These are phyloP conservation scores for Idaea straminata DNA, from an alignment of 2,888 invertebrate genomes.

Conservation along the genomic window DNA sequence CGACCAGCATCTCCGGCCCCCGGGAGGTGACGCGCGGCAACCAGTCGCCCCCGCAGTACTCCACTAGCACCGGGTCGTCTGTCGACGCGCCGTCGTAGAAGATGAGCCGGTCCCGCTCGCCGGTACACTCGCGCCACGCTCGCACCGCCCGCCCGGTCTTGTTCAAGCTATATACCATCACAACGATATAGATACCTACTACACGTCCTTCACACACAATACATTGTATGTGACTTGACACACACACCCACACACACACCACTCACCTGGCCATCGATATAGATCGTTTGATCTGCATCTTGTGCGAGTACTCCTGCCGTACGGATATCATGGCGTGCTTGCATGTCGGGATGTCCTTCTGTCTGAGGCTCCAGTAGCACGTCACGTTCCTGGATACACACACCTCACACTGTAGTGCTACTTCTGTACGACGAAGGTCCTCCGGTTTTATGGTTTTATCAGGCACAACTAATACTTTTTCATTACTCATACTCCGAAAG, in stretches of 20 bases:
- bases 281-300: slow-evolving; percentile 85
- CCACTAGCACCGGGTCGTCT: slow-evolving; percentile 90
- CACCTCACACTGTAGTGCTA: not conserved
- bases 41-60: slow-evolving; percentile 94
- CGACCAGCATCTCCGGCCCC: slow-evolving; percentile 91
- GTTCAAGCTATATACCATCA: slow-evolving; percentile 76
- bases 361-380: slow-evolving; percentile 92
- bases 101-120: slow-evolving; percentile 90
- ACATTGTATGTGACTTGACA: too few relatives aligned
- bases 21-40: slow-evolving; percentile 85
- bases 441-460: not conserved
- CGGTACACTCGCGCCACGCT: slow-evolving; percentile 91
- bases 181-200: slow-evolving; percentile 10
- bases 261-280: slow-evolving; percentile 82
- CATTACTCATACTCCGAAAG: too few relatives aligned
- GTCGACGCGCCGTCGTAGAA: slow-evolving; percentile 92
- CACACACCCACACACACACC: not conserved
- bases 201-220: not conserved
- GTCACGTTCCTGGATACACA: slow-evolving; percentile 86
- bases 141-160: slow-evolving; percentile 86
- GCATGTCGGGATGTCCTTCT: slow-evolving; percentile 92
- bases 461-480: not conserved
- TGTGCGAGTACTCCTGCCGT: slow-evolving; percentile 86
- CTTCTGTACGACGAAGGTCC: not conserved
- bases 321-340: slow-evolving; percentile 95